Percentiles rank a stretch among this genome's conserved stretches.
Conservation (phyloP, 2,888 invertebrate species). For the Gymnosoma rotundatum region DNA sequence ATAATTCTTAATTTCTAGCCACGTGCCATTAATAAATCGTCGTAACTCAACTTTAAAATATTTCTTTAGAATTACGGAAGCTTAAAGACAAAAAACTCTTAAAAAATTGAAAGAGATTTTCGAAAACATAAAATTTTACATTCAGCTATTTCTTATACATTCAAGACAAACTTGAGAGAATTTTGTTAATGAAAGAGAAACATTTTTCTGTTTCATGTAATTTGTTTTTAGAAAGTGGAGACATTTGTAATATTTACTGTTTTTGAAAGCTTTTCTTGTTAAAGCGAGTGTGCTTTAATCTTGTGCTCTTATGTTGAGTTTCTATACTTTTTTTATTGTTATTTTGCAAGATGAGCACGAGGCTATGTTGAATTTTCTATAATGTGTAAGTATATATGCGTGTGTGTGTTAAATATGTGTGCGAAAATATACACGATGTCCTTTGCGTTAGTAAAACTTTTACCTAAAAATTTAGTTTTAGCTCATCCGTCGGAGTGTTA, state of each 20-base stretch:
- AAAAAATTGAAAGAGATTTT: background rate
- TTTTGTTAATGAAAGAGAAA: background rate
- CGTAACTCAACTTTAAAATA: no score
- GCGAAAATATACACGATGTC: slow-evolving; percentile 65
- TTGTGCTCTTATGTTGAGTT: slow-evolving; percentile 39
- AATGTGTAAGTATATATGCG: background rate
- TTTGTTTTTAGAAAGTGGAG: background rate
- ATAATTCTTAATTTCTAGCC: no score
- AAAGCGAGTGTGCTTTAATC: background rate
- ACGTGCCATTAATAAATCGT: no score
- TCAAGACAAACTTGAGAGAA: background rate
- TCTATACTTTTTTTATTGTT: slow-evolving; percentile 8
- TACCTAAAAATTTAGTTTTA: slow-evolving; percentile 78
- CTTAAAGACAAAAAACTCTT: background rate
- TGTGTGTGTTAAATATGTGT: slow-evolving; percentile 3
- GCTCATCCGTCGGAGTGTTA: slow-evolving; percentile 81
- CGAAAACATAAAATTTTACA: background rate
- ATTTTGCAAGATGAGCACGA: slow-evolving; percentile 45
- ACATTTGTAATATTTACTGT: background rate
- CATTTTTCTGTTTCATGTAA: background rate
- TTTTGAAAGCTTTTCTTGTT: slow-evolving; percentile 34
- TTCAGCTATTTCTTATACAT: background rate
- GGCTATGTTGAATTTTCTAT: slow-evolving; percentile 57
- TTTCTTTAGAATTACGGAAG: no score
- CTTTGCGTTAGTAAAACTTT: slow-evolving; percentile 73